Evolutionary conservation across 2,113 vertebrate species (phyloP), one percentile per base, ranked within the genome.

Genomic region (Phylloscopus trochiloides): DNA sequence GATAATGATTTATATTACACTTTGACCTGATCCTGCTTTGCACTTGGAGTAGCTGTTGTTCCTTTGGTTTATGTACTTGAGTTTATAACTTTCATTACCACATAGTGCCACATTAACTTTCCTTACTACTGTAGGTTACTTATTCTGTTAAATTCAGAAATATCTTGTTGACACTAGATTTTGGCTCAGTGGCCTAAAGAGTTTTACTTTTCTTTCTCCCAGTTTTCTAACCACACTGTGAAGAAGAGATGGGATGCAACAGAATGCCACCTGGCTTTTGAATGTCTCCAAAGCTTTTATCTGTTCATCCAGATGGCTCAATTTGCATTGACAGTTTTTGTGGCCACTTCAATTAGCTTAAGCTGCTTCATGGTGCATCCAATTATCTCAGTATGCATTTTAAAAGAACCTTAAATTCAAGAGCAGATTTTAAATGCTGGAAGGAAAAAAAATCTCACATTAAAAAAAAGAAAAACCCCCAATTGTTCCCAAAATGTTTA

Each of bases 261-360:
- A 62, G 70, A 79, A 80, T 93, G 78, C 94, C 94, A 96, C 95
- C 93, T 96, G 94, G 90, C 92, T 96, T 96, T 96, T 94, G 54
- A 93, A 73, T 80, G 63, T 92, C 92, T 96, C 90, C 85, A 94
- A 86, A 96, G 87, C 65, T 94, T 96, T 95, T 96, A 92, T 96
- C 92, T 96, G 94, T 93, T 97, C 87, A 92, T 95, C 96, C 96
- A 97, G 96, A 96, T 97, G 96, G 95, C 72, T 96, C 65, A 92
- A 92, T 94, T 95, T 96, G 75, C 90, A 96, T 63, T 88, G 91
- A 90, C 92, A 96, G 90, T 93, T 96, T 95, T 91, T 88, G 94
- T 95, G 96, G 71, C 86, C 90, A 93, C 77, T 96, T 97, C 93
- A 95, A 95, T 97, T 96, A 96, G 78, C 67, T 94, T 95, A 91